Base-by-base conservation (phyloP, 2,888 invertebrate species). In the Caenorhabditis parvicauda region DNA sequence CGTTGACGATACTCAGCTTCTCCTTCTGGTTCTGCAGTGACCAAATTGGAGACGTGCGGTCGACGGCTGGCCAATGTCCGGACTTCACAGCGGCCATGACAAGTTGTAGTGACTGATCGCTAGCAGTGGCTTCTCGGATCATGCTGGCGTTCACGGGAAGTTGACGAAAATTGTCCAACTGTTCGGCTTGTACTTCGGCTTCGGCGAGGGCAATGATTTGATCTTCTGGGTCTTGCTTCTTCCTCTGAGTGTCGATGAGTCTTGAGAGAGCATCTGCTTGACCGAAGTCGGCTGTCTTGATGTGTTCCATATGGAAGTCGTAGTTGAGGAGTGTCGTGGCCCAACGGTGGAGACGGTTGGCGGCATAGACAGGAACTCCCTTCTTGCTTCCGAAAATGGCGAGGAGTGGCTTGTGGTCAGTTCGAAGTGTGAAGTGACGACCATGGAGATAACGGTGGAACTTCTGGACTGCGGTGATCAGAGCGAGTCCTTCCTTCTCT, bases 371-470 rank as follows among this genome's bases (percentile, higher is more conserved):
- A 17, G 76, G 76, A 9, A 80, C 54, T 5, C 59, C 66, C 21
- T 53, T 60, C 50, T 70, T 66, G 14, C 49, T 47, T 5, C 70
- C 69, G 28, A 71, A 73, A 21, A 72, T 64, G 0, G 57, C n/a
- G 1, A 71, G 80, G 3, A 85, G 60, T 0, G 84, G 82, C 54
- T 64, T 49, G 41, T 73, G 73, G 47, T 73, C 73, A 9, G 72
- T 72, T 17, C 44, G 50, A 2, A 72, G 63, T 1, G 80, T 81
- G 63, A 84, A 85, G n/a, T 75, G 67, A 14, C 79, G 66, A 2
- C 82, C 83, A 58, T 70, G 81, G 0, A 84, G 42, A 62, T 81
- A 84, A 24, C 81, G 70, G 48, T 82, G 80, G 68, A 83, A 84
- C 64, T 80, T 80, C 25, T 75, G 72, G 1, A 82, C 75, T 1